phyloP scores from a whole-genome alignment of 2,113 vertebrate species.

The human region DNA sequence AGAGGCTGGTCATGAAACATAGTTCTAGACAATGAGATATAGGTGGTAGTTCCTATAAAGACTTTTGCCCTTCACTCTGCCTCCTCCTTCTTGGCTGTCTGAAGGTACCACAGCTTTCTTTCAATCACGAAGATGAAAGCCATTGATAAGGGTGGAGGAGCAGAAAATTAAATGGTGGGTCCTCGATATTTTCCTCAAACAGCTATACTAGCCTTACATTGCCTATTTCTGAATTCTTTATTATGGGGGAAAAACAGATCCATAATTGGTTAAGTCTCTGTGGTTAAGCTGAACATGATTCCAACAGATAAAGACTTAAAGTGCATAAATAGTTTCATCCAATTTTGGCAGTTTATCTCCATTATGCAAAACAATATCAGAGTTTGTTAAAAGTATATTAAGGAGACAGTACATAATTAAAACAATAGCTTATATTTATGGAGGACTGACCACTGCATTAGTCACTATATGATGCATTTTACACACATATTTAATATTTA shows the following conservation, averaged over 20 bases:
- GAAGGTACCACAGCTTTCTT: not conserved
- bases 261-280: not conserved
- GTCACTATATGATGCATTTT: not conserved
- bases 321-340: not conserved
- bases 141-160: not conserved
- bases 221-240: not conserved
- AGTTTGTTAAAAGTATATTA: not conserved
- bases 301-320: not conserved
- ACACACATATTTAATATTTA: not conserved
- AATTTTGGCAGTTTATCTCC: not conserved
- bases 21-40: not conserved
- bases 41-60: not conserved
- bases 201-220: not conserved
- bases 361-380: not conserved
- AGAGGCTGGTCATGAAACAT: not conserved
- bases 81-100: not conserved
- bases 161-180: not conserved
- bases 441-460: not conserved
- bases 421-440: not conserved
- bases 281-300: not conserved
- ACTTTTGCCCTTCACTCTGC: not conserved
- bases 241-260: not conserved
- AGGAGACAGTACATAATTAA: not conserved
- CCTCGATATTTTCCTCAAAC: not conserved
- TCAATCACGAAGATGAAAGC: not conserved